phyloP scores from a whole-genome alignment of 2,113 vertebrate genomes.

The Harpagus bidentatus region DNA sequence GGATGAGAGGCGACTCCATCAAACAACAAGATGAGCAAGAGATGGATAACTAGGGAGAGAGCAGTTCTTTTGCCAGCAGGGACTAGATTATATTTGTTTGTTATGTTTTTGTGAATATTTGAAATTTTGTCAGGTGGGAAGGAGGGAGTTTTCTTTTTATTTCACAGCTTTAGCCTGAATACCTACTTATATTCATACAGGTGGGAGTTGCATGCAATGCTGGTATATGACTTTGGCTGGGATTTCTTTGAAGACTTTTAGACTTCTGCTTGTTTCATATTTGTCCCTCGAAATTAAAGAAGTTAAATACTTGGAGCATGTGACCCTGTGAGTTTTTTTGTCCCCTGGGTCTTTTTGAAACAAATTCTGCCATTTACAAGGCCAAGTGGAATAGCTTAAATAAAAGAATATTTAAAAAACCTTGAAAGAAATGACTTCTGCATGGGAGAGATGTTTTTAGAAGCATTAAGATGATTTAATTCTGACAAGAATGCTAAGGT shows the following conservation, averaged over 20 bases:
- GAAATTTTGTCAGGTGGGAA: neutral
- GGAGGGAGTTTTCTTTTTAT: neutral
- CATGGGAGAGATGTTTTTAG: neutral
- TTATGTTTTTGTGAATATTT: neutral
- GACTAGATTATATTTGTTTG: neutral
- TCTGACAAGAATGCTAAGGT: conserved; percentile 20
- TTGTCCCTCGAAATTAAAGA: neutral
- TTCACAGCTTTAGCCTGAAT: neutral
- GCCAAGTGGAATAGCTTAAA: neutral
- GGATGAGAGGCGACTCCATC: neutral
- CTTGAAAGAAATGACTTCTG: neutral
- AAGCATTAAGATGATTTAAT: conserved; percentile 8
- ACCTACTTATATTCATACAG: neutral
- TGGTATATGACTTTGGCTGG: neutral
- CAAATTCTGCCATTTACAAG: neutral
- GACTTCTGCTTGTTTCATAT: neutral
- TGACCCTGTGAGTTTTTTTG: neutral
- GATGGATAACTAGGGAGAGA: neutral
- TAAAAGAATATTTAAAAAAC: neutral
- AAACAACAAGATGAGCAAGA: neutral
- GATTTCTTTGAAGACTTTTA: neutral
- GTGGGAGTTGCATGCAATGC: neutral
- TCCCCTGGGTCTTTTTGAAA: neutral
- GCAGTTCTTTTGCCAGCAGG: neutral
- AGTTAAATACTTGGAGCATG: neutral